Base-by-base conservation (phyloP, 2,797 vertebrate species). In the Falco rusticolus region DNA sequence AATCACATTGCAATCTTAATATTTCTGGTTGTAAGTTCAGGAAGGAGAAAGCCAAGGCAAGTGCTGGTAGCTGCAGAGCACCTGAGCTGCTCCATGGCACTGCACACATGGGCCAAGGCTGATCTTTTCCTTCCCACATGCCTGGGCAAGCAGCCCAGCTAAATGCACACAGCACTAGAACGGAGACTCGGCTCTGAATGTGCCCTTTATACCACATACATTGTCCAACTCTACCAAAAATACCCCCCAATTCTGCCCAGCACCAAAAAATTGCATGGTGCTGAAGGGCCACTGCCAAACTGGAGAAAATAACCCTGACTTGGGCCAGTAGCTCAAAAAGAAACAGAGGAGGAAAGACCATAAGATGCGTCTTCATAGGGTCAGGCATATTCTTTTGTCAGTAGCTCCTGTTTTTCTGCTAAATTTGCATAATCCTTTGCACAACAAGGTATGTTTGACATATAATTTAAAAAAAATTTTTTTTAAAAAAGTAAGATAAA, bases 91-190 rank as follows among this genome's bases (percentile, higher is more conserved):
- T 92, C 57, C 37, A 77, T 11, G 31, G 79, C 56, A 60, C 2
- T 45, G 37, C 25, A 65, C 28, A 63, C 2, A 1, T 9, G 25
- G 57, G 76, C 68, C 69, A 87, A 89, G 51, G 19, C 64, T 89
- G 60, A 87, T 68, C 60, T 85, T 80, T 77, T 87, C 68, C 60
- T 93, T 94, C 84, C 56, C 68, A 74, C 37, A 12, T 3, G 34
- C 37, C 64, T 71, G 76, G 82, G 87, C 87, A 91, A 90, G 53
- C 41, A 81, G 89, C 76, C 89, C 72, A 88, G 72, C 53, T 86
- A 74, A 89, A 91, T 0, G 3, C 48, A 85, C 51, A 54, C 21
- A n/a, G 66, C 34, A 37, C 47, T 5, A 2, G 50, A 43, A 82
- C 9, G 39, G 56, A 93, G 53, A 48, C 21, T 59, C 8, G 4